Evolutionary conservation across 2,888 invertebrate genomes (phyloP).

Genomic region (Celastrina argiolus): DNA sequence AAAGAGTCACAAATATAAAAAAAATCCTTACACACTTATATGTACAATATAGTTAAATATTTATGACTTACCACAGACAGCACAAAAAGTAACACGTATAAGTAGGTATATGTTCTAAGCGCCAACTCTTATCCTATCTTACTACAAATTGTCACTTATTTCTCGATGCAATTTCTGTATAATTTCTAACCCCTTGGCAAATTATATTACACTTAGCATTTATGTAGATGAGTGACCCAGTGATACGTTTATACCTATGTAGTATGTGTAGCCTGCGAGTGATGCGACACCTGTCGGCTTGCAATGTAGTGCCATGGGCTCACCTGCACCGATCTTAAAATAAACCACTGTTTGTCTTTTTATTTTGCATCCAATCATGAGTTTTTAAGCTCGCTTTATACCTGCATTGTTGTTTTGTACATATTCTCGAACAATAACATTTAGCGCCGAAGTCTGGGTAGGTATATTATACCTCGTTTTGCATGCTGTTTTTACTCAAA

Average conservation of each 20-base stretch:
- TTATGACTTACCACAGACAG: no score
- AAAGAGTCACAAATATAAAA: no score
- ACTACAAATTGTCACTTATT: background rate
- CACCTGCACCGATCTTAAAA: slow-evolving; percentile 25
- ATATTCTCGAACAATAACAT: background rate
- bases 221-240: slow-evolving; percentile 21
- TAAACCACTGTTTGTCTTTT: slow-evolving; percentile 24
- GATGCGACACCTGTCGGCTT: slow-evolving; percentile 24
- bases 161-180: no score
- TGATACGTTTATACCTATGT: slow-evolving; percentile 18
- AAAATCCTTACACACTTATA: no score
- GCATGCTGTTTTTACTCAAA: background rate
- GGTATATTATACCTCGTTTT: background rate
- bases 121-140: no score
- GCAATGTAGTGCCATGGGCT: slow-evolving; percentile 24
- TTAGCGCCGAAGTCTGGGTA: background rate
- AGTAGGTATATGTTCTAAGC: no score
- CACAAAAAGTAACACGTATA: no score
- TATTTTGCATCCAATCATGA: slow-evolving; percentile 20
- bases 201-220: background rate
- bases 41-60: no score
- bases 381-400: slow-evolving; percentile 19
- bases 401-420: slow-evolving; percentile 8
- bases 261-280: slow-evolving; percentile 9
- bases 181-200: no score